These are phyloP conservation scores for Halcyon senegalensis DNA, from an alignment of 2,113 vertebrate genomes.

Conservation along the genomic window DNA sequence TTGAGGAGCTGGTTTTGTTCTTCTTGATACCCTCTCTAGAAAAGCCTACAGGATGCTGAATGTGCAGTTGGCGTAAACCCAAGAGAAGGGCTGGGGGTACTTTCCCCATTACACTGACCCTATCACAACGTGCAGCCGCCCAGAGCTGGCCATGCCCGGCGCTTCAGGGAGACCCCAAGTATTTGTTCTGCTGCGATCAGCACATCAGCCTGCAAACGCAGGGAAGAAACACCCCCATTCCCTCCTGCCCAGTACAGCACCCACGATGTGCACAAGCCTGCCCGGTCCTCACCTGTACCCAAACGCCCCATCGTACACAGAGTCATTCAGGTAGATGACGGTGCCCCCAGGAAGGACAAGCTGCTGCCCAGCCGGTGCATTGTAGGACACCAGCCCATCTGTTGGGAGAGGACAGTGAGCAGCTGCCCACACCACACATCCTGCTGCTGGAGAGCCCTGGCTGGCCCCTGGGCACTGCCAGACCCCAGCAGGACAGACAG, in stretches of 20 bases:
- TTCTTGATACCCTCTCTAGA: background rate
- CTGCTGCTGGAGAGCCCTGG: rapidly evolving
- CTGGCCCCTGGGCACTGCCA: background rate
- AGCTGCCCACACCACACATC: background rate
- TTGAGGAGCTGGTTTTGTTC: background rate
- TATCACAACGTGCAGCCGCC: background rate
- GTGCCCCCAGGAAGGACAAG: constrained; percentile 84
- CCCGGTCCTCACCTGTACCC: constrained; percentile 82
- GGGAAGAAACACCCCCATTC: background rate
- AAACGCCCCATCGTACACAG: constrained; percentile 89
- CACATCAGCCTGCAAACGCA: background rate
- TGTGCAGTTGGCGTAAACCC: rapidly evolving
- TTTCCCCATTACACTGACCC: background rate
- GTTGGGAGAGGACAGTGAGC: background rate
- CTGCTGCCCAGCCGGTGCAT: constrained; percentile 87
- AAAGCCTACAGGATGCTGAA: background rate
- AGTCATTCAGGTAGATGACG: constrained; percentile 91
- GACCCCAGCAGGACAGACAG: background rate
- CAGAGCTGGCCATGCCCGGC: background rate
- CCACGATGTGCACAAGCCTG: rapidly evolving
- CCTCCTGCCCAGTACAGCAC: rapidly evolving
- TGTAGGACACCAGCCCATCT: constrained; percentile 96
- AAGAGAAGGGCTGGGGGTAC: background rate
- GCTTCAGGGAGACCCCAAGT: background rate
- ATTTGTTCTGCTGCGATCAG: background rate